Percentiles rank a stretch among this genome's conserved stretches.
Evolutionary conservation across 37 sponge, comb jelly and placozoan genomes (phyloP).

Genomic region (Amphimedon queenslandica): DNA sequence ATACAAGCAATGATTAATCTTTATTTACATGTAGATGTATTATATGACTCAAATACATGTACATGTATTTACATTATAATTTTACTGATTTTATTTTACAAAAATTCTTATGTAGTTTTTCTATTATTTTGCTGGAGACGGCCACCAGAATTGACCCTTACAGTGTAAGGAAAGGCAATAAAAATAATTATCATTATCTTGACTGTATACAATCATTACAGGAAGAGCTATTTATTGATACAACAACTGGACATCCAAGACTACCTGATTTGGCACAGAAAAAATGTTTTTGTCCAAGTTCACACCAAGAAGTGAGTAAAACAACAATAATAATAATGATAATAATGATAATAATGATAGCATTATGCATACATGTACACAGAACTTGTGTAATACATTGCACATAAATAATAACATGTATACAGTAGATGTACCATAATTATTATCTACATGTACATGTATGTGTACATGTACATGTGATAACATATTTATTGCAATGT

Average conservation of each 20-base stretch:
- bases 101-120: constrained; percentile 47
- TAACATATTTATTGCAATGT: too few species aligned
- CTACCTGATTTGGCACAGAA: constrained; percentile 26
- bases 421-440: too few species aligned
- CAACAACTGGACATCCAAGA: constrained; percentile 35
- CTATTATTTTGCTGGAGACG: constrained; percentile 69
- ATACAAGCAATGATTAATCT: too few species aligned
- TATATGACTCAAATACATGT: too few species aligned
- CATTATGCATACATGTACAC: too few species aligned
- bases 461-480: neutral
- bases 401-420: too few species aligned
- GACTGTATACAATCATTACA: neutral
- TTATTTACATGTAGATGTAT: too few species aligned
- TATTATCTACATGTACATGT: too few species aligned
- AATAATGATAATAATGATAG: too few species aligned
- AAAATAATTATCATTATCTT: neutral
- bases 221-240: constrained; percentile 34
- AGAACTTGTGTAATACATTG: too few species aligned
- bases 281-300: constrained; percentile 52
- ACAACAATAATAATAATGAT: neutral
- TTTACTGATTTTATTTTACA: too few species aligned
- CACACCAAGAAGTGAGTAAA: constrained; percentile 48
- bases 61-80: too few species aligned
- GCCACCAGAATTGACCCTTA: constrained; percentile 74
- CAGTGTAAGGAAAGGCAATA: constrained; percentile 39